Evolutionary conservation across 2,113 vertebrate species (phyloP), one percentile per base, ranked within the genome.

Genomic region (Lepisosteus oculatus): DNA sequence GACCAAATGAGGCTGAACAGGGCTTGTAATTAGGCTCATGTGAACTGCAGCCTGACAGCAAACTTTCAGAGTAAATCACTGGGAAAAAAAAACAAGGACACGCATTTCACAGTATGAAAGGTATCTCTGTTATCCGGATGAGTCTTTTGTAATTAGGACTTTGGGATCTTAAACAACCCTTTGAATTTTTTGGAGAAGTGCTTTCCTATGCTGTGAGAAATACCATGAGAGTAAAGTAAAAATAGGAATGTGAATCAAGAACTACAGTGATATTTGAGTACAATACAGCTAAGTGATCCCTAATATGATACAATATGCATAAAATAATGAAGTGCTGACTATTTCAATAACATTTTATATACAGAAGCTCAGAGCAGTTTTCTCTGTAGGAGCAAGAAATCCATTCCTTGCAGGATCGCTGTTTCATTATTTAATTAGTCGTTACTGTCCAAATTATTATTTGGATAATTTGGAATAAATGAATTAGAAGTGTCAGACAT

Each of bases 1-100:
- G 84, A 89, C 85, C 86, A 90, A 93, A 93, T 92, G 89, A 92
- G 88, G 84, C 84, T 90, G 88, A 93, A 92, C 89, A 86, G 82
- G 83, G 87, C 82, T 81, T 85, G 90, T 91, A 90, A 93, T 91
- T 91, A 90, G 90, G 85, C 85, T 86, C 65, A 51, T 90, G 87
- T 87, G 85, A 90, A 90, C 84, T 84, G 82, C 84, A 86, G 85
- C 83, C 78, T 91, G 90, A 90, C 87, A 89, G 86, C 82, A 85
- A 88, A 89, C 85, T 89, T 87, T 81, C 86, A 78, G 72, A 84
- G 78, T 81, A 85, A 84, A 88, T 87, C 82, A 84, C 73, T 76
- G 71, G 74, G 73, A 51, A 76, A 29, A 55, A 74, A 73, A 77
- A 66, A 71, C 15, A 65, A 72, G 72, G 80, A 85, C 55, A 74